Conservation (phyloP, 23 tunicate genomes). For the Clavelina lepadiformis region DNA sequence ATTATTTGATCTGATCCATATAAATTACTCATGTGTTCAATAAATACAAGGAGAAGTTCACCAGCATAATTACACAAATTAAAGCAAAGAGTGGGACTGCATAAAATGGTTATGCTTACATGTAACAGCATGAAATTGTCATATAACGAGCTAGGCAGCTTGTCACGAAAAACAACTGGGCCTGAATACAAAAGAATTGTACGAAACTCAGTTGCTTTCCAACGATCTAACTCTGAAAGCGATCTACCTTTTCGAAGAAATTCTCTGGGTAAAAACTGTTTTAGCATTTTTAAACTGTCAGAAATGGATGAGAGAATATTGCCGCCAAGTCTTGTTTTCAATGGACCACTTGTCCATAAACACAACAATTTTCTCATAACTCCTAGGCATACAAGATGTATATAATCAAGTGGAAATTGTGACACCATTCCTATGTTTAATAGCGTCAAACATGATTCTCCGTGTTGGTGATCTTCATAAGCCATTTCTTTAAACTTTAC, state of each 20-base stretch:
- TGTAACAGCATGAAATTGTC: constrained; percentile 30
- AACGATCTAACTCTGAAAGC: constrained; percentile 31
- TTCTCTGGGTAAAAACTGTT: constrained; percentile 16
- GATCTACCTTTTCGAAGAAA: constrained; percentile 32
- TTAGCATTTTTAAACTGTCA: background rate
- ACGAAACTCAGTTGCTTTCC: constrained; percentile 47
- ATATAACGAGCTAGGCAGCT: constrained; percentile 10
- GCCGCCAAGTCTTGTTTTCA: background rate
- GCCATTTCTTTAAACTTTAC: constrained; percentile 9
- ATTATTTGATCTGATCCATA: no score
- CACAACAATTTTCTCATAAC: background rate
- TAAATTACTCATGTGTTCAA: no score
- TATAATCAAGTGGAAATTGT: constrained; percentile 15
- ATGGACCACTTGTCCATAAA: constrained; percentile 6
- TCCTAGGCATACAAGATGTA: constrained; percentile 14
- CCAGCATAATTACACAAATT: no score
- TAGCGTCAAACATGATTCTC: constrained; percentile 7
- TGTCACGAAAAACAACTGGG: constrained; percentile 11
- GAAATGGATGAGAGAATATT: constrained; percentile 4
- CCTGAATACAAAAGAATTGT: constrained; percentile 35
- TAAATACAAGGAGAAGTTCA: no score
- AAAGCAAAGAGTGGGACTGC: constrained; percentile 1
- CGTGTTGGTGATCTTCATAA: constrained; percentile 27
- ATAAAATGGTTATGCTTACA: constrained; percentile 19
- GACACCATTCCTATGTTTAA: constrained; percentile 32